Base-by-base conservation (phyloP, 2,797 vertebrate species). In the Antrozous pallidus region DNA sequence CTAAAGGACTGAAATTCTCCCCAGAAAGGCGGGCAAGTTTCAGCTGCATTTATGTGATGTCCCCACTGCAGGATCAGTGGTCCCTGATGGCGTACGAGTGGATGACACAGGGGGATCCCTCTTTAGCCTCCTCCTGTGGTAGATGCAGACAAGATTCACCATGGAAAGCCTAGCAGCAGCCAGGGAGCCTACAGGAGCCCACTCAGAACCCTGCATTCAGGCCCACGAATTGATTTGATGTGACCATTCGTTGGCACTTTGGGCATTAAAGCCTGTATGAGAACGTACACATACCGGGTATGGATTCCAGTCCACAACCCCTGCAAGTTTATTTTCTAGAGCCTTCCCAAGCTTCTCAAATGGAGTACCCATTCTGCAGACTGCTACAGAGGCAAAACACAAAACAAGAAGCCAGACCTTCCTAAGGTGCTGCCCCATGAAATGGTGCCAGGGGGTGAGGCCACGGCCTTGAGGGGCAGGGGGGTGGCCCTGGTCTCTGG, bases 1-100 rank as follows among this genome's bases (percentile, higher is more conserved):
- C 36, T 22, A 33, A 93, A 91, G 42, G 75, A 94, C 38, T 58
- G 71, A 86, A 31, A 33, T 80, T 84, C 45, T 91, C 88, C 67
- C 69, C 73, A 81, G 67, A 73, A 80, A 85, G 6, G 2, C 51
- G 31, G 49, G 54, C 31, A 84, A 84, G 20, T 73, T 88, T 51
- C 42, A 88, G 16, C 70, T 47, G 5, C n/a, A 17, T 26, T 49
- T 61, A 16, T 47, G 33, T 51, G 78, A 12, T 31, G 11, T 85
- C 81, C 36, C 47, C 8, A 0, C 26, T 31, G 51, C n/a, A 42
- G 6, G 69, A 33, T 0, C 4, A 8, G 63, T 26, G 78, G 73
- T 6, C 33, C 61, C 56, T 12, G 17, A 36, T 2, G 5, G 24
- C 5, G 24, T 6, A 6, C 1, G 5, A 45, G 42, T 33, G 61